Base-by-base conservation (phyloP, 2,888 invertebrate genomes). In the Synergus itoensis region DNA sequence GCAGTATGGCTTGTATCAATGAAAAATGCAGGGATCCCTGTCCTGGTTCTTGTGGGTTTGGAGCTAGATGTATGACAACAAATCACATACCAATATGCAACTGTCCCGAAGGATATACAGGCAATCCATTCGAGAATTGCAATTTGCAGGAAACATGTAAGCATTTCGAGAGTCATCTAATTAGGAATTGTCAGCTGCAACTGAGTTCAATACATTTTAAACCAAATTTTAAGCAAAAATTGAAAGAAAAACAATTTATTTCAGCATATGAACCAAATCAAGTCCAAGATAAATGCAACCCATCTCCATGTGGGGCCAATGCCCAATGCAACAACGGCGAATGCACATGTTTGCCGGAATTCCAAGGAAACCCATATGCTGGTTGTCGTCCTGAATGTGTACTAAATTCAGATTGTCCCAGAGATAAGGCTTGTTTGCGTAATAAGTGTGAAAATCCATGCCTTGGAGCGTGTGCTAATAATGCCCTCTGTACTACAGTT, bases 401-500 rank as follows among this genome's bases (percentile, higher is more conserved):
- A 45, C 94, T 95, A 63, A 97, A 96, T 87, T 94, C 95, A 1
- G 97, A 97, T 91, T 97, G 97, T 90, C 89, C 95, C 1, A 92
- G 93, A 16, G 94, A 95, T 83, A 94, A 94, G 89, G 96, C 97
- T 4, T 97, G 97, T 88, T 92, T 96, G 16, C 95, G 95, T 88
- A 95, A 95, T 86, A 96, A 96, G 92, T 97, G 97, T 90, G 89
- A 92, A 12, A 94, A 97, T 91, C 97, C 97, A 75, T 97, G 97
- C 85, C 94, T 94, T 67, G 94, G 94, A 77, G 94, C 94, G 80
- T 96, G 96, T 87, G 96, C 96, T 76, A 93, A 93, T 89, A 95
- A 95, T 82, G 95, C 96, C 40, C 93, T 94, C 84, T 96, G 96
- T 90, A 94, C 94, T 90, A 96, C 96, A 77, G 94, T 95, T 81